Evolutionary conservation across 2,113 vertebrate species (phyloP).

Genomic region (Melanotaenia duboulayi): DNA sequence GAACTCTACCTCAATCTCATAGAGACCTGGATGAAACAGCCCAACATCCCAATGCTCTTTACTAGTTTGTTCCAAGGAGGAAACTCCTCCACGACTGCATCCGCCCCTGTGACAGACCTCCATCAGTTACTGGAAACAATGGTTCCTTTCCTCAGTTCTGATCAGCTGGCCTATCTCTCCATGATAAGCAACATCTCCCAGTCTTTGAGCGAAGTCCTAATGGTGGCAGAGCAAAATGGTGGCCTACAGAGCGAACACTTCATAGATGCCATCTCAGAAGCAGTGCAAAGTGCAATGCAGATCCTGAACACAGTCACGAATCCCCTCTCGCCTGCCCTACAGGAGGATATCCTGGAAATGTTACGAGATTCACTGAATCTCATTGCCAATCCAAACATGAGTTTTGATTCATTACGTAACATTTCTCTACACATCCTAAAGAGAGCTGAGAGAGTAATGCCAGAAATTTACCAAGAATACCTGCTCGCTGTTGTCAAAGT

Average conservation of each 20-base stretch:
- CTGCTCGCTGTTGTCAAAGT: slow-evolving; percentile 53
- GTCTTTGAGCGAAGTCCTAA: slow-evolving; percentile 65
- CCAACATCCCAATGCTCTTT: slow-evolving; percentile 52
- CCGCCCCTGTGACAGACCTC: slow-evolving; percentile 54
- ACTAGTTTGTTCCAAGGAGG: slow-evolving; percentile 67
- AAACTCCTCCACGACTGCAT: slow-evolving; percentile 36
- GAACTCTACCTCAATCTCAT: slow-evolving; percentile 58
- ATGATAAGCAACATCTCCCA: slow-evolving; percentile 57
- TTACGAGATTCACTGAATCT: slow-evolving; percentile 62
- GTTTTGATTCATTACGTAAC: slow-evolving; percentile 52
- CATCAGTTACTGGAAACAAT: slow-evolving; percentile 60
- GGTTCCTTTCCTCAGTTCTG: slow-evolving; percentile 37
- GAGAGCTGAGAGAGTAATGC: slow-evolving; percentile 41
- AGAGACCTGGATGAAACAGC: slow-evolving; percentile 70
- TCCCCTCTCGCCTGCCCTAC: slow-evolving; percentile 23
- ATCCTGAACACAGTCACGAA: slow-evolving; percentile 1
- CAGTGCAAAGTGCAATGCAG: slow-evolving; percentile 45
- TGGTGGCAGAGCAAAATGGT: slow-evolving; percentile 52
- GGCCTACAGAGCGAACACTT: slow-evolving; percentile 71
- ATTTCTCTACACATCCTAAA: slow-evolving; percentile 56
- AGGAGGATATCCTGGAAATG: slow-evolving; percentile 58
- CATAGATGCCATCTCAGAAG: slow-evolving; percentile 50
- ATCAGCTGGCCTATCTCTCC: slow-evolving; percentile 56
- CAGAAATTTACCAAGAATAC: slow-evolving; percentile 43
- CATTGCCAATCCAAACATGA: slow-evolving; percentile 57